Percentiles rank a stretch among this genome's conserved stretches.
Conservation (phyloP, 2,888 invertebrate species). For the Punctoribates punctum region DNA sequence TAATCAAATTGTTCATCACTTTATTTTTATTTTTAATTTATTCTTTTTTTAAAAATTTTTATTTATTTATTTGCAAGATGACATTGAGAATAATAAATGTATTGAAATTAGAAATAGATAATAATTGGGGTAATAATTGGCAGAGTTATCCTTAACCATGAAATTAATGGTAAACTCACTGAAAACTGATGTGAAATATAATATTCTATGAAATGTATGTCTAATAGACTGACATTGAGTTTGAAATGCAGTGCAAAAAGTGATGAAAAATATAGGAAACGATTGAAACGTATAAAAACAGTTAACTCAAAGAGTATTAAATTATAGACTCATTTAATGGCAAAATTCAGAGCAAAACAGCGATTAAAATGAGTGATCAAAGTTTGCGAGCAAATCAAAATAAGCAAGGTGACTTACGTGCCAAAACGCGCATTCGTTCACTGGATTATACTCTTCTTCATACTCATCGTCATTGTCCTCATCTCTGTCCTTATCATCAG, state of each 20-base stretch:
- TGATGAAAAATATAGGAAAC: too few relatives aligned
- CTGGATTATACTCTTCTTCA: slow-evolving; percentile 24
- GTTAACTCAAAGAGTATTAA: too few relatives aligned
- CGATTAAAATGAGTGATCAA: background rate
- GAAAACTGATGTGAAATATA: background rate
- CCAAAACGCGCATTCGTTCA: slow-evolving; percentile 40
- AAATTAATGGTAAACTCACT: too few relatives aligned
- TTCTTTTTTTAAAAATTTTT: too few relatives aligned
- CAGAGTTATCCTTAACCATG: too few relatives aligned
- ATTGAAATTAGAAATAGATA: too few relatives aligned
- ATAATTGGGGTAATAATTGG: too few relatives aligned
- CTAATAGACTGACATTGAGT: background rate
- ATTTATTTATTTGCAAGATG: too few relatives aligned
- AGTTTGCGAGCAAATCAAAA: background rate
- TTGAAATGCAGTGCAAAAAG: background rate
- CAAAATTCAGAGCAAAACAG: background rate
- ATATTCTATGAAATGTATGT: background rate
- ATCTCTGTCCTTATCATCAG: slow-evolving; percentile 7
- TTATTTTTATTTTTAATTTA: too few relatives aligned
- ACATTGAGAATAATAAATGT: too few relatives aligned
- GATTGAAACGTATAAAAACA: too few relatives aligned
- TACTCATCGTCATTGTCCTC: background rate
- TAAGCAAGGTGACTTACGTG: slow-evolving; percentile 27
- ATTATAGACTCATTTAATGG: background rate
- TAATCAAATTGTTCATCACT: too few relatives aligned